Evolutionary conservation across 2,113 vertebrate genomes (phyloP).

Genomic region (Varanus salvator): DNA sequence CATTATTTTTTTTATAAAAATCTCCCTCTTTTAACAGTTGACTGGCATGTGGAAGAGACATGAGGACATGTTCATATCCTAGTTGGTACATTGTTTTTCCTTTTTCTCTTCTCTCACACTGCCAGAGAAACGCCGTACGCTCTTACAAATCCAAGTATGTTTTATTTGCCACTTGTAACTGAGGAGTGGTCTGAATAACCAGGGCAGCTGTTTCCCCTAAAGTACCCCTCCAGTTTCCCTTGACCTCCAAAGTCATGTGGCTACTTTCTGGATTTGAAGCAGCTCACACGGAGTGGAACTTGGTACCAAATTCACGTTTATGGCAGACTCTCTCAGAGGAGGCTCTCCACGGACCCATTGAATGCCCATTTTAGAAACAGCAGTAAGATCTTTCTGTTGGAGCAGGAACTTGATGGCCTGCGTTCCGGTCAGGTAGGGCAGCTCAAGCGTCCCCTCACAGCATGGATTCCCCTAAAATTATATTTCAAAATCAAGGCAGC

Average conservation of each 20-base stretch:
- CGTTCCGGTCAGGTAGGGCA: not conserved
- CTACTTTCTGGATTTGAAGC: not conserved
- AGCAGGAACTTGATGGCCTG: not conserved
- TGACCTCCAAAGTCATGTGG: not conserved
- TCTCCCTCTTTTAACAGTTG: not conserved
- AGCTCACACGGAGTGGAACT: not conserved
- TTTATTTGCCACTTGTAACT: not conserved
- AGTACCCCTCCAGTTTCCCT: not conserved
- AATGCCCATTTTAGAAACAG: not conserved
- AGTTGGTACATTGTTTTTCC: not conserved
- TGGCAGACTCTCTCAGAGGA: not conserved
- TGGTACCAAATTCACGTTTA: not conserved
- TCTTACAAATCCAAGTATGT: not conserved
- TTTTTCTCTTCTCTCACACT: rapidly evolving
- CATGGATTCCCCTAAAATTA: not conserved
- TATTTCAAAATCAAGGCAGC: not conserved
- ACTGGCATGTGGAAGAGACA: not conserved
- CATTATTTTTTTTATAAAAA: not conserved
- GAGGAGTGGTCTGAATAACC: not conserved
- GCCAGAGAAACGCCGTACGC: not conserved
- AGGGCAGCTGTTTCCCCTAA: not conserved
- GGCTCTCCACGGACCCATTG: not conserved
- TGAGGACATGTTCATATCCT: not conserved
- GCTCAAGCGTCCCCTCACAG: not conserved
- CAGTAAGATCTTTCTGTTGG: not conserved